Conservation (phyloP, 2,888 invertebrate genomes). For the Microchrysa polita region DNA sequence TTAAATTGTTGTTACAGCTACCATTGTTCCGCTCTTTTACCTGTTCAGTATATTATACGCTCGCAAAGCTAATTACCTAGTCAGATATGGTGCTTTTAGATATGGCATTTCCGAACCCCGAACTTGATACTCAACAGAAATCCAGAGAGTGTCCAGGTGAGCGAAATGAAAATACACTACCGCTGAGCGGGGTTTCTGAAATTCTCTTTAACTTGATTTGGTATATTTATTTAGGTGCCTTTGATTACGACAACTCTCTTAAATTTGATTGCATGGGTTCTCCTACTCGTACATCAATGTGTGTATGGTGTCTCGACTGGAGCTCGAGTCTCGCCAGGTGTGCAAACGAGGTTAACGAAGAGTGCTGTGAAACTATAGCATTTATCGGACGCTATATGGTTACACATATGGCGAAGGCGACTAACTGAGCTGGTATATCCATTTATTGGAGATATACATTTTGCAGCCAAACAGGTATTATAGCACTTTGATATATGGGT, state of each 20-base stretch:
- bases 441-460: neutral
- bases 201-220: neutral
- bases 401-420: too few relatives aligned
- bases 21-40: conserved; percentile 24
- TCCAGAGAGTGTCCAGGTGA: neutral
- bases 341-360: neutral
- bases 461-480: conserved; percentile 5
- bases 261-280: too few relatives aligned
- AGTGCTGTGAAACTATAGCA: neutral
- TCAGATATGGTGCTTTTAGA: neutral
- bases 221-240: too few relatives aligned
- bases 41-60: conserved; percentile 16
- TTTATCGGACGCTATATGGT: too few relatives aligned
- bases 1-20: neutral
- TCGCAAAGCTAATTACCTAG: conserved; percentile 14
- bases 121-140: too few relatives aligned
- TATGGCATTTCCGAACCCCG: neutral
- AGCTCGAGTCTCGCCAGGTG: neutral
- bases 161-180: neutral
- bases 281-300: too few relatives aligned
- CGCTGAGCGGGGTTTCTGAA: too few relatives aligned
- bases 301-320: too few relatives aligned
- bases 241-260: neutral
- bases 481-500: conserved; percentile 7
- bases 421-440: too few relatives aligned